Evolutionary conservation across 2,888 invertebrate species (phyloP), one percentile per base, ranked within the genome.

Genomic region (Horisme vitalbata): DNA sequence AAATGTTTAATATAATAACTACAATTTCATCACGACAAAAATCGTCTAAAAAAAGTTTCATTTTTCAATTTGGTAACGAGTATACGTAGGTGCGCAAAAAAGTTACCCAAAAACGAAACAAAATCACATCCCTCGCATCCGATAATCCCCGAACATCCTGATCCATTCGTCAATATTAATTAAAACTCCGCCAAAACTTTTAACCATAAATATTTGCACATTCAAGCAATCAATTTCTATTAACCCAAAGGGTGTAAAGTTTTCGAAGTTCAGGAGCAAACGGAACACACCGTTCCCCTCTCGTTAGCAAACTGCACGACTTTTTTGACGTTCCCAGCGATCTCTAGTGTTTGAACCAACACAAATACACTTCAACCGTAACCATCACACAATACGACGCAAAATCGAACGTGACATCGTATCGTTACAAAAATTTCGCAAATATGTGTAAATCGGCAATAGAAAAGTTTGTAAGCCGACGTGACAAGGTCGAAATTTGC

Each of bases 301-400:
- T 84, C 84, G 85, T 84, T 85, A 85, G 79, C 70, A 75, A 81
- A 75, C 79, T 79, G 72, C 61, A 68, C 71, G 70, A 79, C 78
- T 83, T 85, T 86, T 84, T 83, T 82, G 83, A 81, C 85, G 81
- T 84, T 80, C 83, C 75, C 77, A 80, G 79, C 73, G 80, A 75
- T 77, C 76, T 78, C 78, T 61, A 82, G 76, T 77, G 72, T 74
- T 77, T 75, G 67, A 67, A 65, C 64, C 61, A 56, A 61, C 63
- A 57, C 44, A 57, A 45, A 63, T 69, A 35, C 66, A 61, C 53
- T 45, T 55, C 36, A 32, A 48, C 41, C 28, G 43, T 45, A 38
- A 33, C 56, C 63, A 55, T 77, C 67, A 45, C 27, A 59, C 47
- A 64, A 68, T 74, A 80, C 65, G 69, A 65, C 41, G 53, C 45